Evolutionary conservation across 2,113 vertebrate species (phyloP).

Genomic region (Xenopus laevis): DNA sequence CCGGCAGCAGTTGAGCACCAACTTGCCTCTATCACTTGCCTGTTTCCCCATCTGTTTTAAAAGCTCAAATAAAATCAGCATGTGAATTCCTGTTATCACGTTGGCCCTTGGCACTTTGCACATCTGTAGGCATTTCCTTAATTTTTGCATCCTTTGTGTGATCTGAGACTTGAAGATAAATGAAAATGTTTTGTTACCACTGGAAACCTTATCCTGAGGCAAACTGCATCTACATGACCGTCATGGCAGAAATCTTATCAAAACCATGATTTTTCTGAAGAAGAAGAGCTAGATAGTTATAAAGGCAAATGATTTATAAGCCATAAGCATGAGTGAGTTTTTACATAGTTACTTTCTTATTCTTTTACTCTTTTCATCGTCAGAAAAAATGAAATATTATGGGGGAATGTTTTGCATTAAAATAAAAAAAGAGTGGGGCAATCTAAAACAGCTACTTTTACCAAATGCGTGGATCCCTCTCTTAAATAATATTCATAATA

Average conservation of each 20-base stretch:
- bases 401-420: too few species aligned
- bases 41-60: neutral
- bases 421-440: too few species aligned
- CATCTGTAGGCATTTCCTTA: neutral
- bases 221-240: neutral
- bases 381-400: too few species aligned
- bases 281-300: neutral
- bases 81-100: neutral
- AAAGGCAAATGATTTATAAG: neutral
- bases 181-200: neutral
- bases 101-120: neutral
- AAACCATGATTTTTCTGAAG: neutral
- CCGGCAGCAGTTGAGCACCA: too few species aligned
- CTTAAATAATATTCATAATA: too few species aligned
- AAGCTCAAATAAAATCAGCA: neutral
- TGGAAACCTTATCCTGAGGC: neutral
- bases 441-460: too few species aligned
- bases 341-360: too few species aligned
- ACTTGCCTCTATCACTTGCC: too few species aligned
- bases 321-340: neutral
- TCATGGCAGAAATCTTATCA: neutral
- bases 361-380: too few species aligned
- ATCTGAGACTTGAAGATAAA: neutral
- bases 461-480: too few species aligned
- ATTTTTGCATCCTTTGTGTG: neutral